Evolutionary conservation across 2,797 vertebrate genomes (phyloP), one percentile per base, ranked within the genome.

Genomic region (Capromys pilorides): DNA sequence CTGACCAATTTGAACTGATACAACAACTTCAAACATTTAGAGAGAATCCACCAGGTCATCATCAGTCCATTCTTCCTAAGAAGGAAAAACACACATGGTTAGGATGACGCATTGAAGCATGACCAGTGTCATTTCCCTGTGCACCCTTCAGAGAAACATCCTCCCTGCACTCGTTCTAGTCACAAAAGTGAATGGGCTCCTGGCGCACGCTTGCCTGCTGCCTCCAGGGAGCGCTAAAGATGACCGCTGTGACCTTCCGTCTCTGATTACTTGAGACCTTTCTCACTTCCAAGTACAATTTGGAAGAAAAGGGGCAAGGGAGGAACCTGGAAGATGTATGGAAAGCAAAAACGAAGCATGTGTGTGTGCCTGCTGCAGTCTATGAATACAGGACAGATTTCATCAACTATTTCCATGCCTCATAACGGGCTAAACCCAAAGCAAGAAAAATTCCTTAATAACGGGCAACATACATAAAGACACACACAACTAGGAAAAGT

Each of bases 11-110:
- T 92, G 51, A 54, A 83, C 5, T 94, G 94, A 85, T 28, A 91
- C 39, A 67, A 90, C 86, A 91, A 36, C 73, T 96, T 90, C 54
- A 84, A 12, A 87, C 54, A 69, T 21, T 97, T 96, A 98, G 11
- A 97, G 62, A 3, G 94, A 97, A 75, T 99, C 98, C 82, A 94
- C 93, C 78, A 99, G 96, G 91, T 99, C 99, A 88, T 99, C 99
- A 78, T 99, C 99, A 28, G 98, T 99, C 99, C 99, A 99, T 89
- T 99, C 99, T 88, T 99, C 98, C 99, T 99, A 98, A 90, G n/a
- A 90, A 36, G 6, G 86, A 41, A 91, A 88, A 8, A 21, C 94
- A 83, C 84, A 80, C 6, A 79, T 59, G 13, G 57, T 95, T 86
- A 96, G 95, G 80, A 62, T 51, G 85, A 92, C 62, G 51, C 36